Evolutionary conservation across 1,140 invertebrate species (phyloP).

Genomic region (Hyposmocoma kahamanoa): DNA sequence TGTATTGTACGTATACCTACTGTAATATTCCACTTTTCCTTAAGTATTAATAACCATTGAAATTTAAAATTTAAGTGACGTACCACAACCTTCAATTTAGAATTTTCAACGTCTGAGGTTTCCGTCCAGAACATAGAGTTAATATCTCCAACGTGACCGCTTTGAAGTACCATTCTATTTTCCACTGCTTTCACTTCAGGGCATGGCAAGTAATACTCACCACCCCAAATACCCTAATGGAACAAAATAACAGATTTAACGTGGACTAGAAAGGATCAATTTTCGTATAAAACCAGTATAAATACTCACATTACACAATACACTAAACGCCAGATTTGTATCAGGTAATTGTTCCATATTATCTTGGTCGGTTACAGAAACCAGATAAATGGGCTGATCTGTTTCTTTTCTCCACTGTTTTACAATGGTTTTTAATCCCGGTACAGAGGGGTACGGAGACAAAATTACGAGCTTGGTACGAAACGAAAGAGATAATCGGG

Average conservation of each 20-base stretch:
- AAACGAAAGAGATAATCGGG: neutral
- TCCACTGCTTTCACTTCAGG: constrained; percentile 2
- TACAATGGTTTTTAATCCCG: constrained; percentile 45
- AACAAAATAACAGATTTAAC: too few relatives aligned
- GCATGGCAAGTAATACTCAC: constrained; percentile 26
- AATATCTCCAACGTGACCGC: constrained; percentile 17
- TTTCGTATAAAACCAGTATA: too few relatives aligned
- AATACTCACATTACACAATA: constrained; percentile 34
- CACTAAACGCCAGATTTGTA: constrained; percentile 27
- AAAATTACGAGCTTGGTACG: constrained; percentile 7
- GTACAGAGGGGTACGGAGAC: neutral
- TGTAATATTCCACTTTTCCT: too few relatives aligned
- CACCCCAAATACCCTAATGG: constrained; percentile 28
- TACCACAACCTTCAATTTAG: too few relatives aligned
- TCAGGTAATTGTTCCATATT: constrained; percentile 18
- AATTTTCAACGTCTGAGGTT: too few relatives aligned
- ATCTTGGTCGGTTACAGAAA: constrained; percentile 21
- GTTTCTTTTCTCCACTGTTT: constrained; percentile 22
- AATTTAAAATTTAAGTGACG: too few relatives aligned
- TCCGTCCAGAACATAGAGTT: constrained; percentile 28
- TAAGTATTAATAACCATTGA: too few relatives aligned
- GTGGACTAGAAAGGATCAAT: too few relatives aligned
- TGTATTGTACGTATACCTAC: too few relatives aligned
- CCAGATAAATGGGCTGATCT: constrained; percentile 19
- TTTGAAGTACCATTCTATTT: constrained; percentile 14